A percentile compares a stretch with the other conserved stretches of the same genome.
Evolutionary conservation across 2,113 vertebrate genomes (phyloP).

Genomic region (Cygnus atratus): DNA sequence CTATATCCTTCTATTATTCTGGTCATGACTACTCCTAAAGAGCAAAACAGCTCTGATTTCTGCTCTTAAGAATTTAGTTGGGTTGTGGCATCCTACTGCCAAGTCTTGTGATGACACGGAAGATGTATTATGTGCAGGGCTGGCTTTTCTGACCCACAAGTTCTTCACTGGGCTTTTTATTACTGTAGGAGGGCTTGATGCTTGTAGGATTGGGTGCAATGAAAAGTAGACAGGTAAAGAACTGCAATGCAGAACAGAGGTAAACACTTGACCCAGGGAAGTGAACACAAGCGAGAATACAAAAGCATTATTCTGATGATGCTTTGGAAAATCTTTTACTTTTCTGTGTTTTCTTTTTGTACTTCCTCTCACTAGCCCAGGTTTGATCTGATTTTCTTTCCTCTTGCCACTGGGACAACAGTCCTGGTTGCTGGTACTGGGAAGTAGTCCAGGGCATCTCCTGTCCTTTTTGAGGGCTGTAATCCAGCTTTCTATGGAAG

Average conservation of each 20-base stretch:
- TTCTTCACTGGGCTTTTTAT: slow-evolving; percentile 8
- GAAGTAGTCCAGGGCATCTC: not conserved
- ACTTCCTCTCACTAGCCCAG: not conserved
- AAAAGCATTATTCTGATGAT: not conserved
- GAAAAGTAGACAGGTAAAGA: not conserved
- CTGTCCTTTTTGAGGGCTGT: not conserved
- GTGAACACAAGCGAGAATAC: not conserved
- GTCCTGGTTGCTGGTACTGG: not conserved
- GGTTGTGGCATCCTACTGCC: slow-evolving; percentile 11
- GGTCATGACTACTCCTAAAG: not conserved
- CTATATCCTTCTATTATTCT: not conserved
- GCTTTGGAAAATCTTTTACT: not conserved
- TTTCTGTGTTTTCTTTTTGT: not conserved
- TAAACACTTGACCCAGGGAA: not conserved
- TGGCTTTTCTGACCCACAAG: slow-evolving; percentile 11
- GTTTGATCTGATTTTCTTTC: not conserved
- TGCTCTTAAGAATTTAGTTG: not conserved
- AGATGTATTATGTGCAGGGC: not conserved
- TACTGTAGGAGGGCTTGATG: slow-evolving; percentile 7
- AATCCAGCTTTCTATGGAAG: not conserved
- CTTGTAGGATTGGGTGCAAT: not conserved
- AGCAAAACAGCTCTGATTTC: not conserved
- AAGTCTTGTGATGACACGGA: not conserved
- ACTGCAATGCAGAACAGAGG: not conserved
- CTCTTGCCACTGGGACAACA: not conserved